Evolutionary conservation across 2,113 vertebrate species (phyloP), one percentile per base, ranked within the genome.

Genomic region (Pterocles gutturalis): DNA sequence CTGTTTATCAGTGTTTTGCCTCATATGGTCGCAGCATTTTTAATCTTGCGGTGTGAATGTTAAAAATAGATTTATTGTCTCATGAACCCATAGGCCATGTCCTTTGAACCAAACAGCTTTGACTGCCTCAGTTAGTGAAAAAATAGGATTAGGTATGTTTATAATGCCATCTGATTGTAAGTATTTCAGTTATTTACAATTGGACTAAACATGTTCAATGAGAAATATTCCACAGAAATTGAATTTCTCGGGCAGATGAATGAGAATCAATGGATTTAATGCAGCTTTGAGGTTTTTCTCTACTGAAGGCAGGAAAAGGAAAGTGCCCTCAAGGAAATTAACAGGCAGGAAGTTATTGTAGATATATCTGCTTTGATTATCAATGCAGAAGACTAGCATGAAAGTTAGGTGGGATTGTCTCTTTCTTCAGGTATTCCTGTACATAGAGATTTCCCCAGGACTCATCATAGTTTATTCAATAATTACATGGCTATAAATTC

Each of bases 401-500:
- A 89, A 91, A 93, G 34, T 10, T 73, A 54, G 43, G 48, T 24
- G 17, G n/a, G 58, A 83, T 72, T 1, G 21, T 29, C 20, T 83
- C 11, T 85, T 96, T 85, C 22, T 76, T 18, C 11, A 66, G 43
- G 21, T 29, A 86, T 90, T 92, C 33, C 48, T 83, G 53, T 64
- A 75, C 38, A 48, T 1, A 66, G 43, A 86, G 10, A 46, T 71
- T 83, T 92, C 83, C 76, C 7, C 41, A 58, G 76, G 34, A 89
- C 26, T 58, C 46, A 70, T 13, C 3, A 2, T 17, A 86, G 20
- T 2, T 83, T 88, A 83, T 92, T 92, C 49, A 55, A 18, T 96
- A 96, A 94, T 90, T 95, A 19, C 64, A 75, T 20, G 66, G 51
- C 76, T 83, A 53, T 97, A 96, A 95, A 96, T 95, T 94, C 38